These are phyloP conservation scores for Noturus placidus DNA, from an alignment of 2,113 vertebrate genomes.

Conservation along the genomic window DNA sequence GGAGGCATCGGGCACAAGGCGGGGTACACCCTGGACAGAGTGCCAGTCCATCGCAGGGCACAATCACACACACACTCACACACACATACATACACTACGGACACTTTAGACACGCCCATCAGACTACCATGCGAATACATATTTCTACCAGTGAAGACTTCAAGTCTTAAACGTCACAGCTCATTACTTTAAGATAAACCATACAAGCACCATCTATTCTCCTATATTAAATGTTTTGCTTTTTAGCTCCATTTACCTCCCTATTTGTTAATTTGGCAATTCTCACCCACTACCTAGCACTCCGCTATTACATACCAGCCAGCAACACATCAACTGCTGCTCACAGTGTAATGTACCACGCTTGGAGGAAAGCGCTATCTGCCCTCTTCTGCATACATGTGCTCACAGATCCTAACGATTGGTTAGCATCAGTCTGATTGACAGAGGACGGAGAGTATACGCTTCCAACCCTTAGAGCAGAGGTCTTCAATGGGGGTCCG, in stretches of 20 bases:
- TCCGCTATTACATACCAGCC: neutral
- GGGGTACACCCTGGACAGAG: no score
- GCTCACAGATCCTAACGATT: neutral
- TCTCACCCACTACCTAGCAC: neutral
- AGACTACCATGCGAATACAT: neutral
- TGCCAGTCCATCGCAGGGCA: no score
- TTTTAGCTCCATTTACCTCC: neutral
- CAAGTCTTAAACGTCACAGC: neutral
- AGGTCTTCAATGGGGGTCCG: no score
- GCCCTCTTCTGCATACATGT: neutral
- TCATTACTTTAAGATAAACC: neutral
- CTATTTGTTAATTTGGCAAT: no score
- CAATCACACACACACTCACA: no score
- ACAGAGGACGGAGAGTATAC: no score
- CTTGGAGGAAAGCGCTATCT: neutral
- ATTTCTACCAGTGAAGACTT: neutral
- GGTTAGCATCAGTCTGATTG: neutral
- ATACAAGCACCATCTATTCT: neutral
- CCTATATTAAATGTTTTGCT: neutral
- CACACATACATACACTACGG: no score
- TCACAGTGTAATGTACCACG: neutral
- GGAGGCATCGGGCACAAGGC: no score
- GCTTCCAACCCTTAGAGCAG: no score
- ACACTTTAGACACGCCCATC: no score
- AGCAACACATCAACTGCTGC: neutral